Conservation (phyloP, 2,113 vertebrate species). For the Cottus gobio region DNA sequence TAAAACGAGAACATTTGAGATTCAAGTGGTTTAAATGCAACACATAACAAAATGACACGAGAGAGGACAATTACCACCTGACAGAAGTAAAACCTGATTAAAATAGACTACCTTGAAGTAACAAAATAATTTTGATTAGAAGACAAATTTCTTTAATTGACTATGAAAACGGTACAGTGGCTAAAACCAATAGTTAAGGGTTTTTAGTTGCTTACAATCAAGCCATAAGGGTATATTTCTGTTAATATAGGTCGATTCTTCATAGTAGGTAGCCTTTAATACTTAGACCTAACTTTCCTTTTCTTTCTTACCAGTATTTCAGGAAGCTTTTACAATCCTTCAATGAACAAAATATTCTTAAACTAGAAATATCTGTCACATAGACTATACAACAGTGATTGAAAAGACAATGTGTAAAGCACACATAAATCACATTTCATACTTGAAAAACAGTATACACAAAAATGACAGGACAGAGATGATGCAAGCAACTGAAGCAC, state of each 20-base stretch:
- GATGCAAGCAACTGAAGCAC: constrained; percentile 21
- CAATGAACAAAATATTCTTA: background rate
- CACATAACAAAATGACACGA: constrained; percentile 62
- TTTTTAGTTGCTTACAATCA: background rate
- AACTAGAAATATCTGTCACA: constrained; percentile 15
- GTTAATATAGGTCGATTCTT: background rate
- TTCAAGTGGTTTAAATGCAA: constrained; percentile 61
- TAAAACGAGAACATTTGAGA: constrained; percentile 70
- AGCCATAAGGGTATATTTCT: background rate
- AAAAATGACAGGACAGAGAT: constrained; percentile 45
- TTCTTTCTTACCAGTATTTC: constrained; percentile 13
- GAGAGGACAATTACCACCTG: constrained; percentile 32
- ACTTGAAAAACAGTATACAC: constrained; percentile 36
- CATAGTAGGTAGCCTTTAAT: background rate
- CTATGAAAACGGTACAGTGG: background rate
- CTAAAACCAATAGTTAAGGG: background rate
- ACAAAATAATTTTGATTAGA: background rate
- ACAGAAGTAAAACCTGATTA: background rate
- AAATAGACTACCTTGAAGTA: background rate
- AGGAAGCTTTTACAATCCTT: background rate
- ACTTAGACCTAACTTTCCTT: background rate
- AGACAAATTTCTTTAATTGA: background rate
- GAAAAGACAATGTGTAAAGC: constrained; percentile 39
- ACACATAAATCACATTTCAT: constrained; percentile 47
- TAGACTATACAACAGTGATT: constrained; percentile 22